Evolutionary conservation across 2,888 invertebrate species (phyloP).

Genomic region (Lochmaea crataegi): DNA sequence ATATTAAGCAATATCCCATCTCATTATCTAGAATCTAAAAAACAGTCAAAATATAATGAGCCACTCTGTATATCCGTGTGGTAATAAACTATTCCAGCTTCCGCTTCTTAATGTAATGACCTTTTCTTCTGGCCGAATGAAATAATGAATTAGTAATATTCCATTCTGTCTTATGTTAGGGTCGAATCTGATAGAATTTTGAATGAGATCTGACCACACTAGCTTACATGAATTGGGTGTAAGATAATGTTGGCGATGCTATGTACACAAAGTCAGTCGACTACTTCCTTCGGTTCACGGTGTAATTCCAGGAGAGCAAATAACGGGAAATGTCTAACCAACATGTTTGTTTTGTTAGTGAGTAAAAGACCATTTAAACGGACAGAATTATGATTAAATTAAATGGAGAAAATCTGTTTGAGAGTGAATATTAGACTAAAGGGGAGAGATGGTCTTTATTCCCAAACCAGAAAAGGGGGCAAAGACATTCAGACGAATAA

Average conservation of each 20-base stretch:
- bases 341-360: neutral
- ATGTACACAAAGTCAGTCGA: neutral
- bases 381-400: neutral
- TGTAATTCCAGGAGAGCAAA: neutral
- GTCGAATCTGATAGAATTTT: constrained; percentile 9
- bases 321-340: neutral
- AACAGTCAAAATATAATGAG: too few species aligned
- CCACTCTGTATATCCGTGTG: neutral
- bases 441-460: too few species aligned
- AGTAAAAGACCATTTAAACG: neutral
- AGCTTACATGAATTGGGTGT: neutral
- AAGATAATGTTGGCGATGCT: neutral
- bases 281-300: neutral
- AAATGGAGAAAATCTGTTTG: too few species aligned
- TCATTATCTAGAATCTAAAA: too few species aligned
- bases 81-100: neutral
- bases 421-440: too few species aligned
- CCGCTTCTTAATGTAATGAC: neutral
- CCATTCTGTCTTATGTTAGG: constrained; percentile 9
- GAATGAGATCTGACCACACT: neutral
- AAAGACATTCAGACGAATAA: too few species aligned
- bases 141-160: constrained; percentile 9
- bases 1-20: too few species aligned
- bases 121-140: neutral
- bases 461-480: too few species aligned